These are phyloP conservation scores for Ptyas mucosa DNA, from an alignment of 2,113 vertebrate species.

Conservation along the genomic window DNA sequence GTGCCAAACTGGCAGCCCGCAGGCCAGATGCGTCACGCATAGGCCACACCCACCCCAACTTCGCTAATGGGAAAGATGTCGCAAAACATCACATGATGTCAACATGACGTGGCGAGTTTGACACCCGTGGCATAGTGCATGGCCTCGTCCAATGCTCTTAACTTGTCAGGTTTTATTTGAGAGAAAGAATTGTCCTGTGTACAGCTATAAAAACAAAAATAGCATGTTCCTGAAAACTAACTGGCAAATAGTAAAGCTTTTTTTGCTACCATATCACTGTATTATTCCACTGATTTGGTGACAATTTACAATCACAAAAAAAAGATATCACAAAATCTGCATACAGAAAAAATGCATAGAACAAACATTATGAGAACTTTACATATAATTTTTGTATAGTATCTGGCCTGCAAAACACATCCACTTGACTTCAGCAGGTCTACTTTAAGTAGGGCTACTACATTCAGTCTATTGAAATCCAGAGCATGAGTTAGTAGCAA, in stretches of 20 bases:
- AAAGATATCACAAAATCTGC: not conserved
- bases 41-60: too few relatives aligned
- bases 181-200: not conserved
- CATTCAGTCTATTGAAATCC: not conserved
- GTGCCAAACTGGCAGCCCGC: too few relatives aligned
- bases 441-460: not conserved
- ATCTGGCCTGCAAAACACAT: not conserved
- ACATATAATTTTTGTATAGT: not conserved
- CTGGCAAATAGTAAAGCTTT: not conserved
- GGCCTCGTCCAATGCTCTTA: not conserved
- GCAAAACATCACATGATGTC: too few relatives aligned
- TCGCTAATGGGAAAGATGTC: too few relatives aligned
- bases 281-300: not conserved
- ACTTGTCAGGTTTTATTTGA: not conserved
- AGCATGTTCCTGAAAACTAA: not conserved
- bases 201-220: not conserved
- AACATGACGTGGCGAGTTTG: too few relatives aligned
- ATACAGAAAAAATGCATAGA: not conserved
- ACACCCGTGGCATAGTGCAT: too few relatives aligned
- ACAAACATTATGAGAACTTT: not conserved
- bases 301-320: not conserved
- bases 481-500: not conserved
- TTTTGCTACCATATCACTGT: not conserved
- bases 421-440: not conserved
- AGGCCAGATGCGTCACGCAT: too few relatives aligned